These are phyloP conservation scores for Turritopsis rubra DNA, from an alignment of 30 jellyfish, hydroid and myxozoan species.

Conservation along the genomic window DNA sequence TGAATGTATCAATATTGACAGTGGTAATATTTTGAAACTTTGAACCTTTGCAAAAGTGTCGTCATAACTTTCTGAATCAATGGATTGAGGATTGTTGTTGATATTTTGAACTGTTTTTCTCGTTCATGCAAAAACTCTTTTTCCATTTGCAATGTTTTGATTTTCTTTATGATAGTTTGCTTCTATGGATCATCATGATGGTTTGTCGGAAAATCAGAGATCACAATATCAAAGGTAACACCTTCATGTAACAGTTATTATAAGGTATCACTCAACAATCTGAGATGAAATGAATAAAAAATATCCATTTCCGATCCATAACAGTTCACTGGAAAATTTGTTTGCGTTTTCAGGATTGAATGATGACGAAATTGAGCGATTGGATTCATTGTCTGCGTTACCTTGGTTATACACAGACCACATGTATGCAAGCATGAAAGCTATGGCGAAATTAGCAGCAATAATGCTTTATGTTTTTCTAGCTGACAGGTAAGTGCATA, in stretches of 20 bases:
- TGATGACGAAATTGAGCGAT: slow-evolving; percentile 23
- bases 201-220: slow-evolving; percentile 29
- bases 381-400: slow-evolving; percentile 18
- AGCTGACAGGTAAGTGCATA: slow-evolving; percentile 72
- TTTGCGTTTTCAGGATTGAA: slow-evolving; percentile 18
- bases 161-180: slow-evolving; percentile 19
- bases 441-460: slow-evolving; percentile 73
- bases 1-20: neutral
- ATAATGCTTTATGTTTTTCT: slow-evolving; percentile 77
- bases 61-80: slow-evolving; percentile 34
- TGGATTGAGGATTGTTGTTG: neutral
- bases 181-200: slow-evolving; percentile 51
- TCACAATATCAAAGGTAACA: slow-evolving; percentile 7
- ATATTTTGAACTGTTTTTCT: neutral
- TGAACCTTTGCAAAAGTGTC: slow-evolving; percentile 29
- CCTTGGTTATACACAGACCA: slow-evolving; percentile 72
- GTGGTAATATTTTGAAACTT: slow-evolving; percentile 13
- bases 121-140: too few species aligned
- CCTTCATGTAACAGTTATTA: neutral
- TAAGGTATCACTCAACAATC: neutral
- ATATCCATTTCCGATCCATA: neutral
- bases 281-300: neutral
- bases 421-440: slow-evolving; percentile 50
- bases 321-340: neutral
- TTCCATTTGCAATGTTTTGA: neutral